A percentile compares a stretch with the other conserved stretches of the same genome.
Evolutionary conservation across 2,113 vertebrate genomes (phyloP).

Genomic region (Lathamus discolor): DNA sequence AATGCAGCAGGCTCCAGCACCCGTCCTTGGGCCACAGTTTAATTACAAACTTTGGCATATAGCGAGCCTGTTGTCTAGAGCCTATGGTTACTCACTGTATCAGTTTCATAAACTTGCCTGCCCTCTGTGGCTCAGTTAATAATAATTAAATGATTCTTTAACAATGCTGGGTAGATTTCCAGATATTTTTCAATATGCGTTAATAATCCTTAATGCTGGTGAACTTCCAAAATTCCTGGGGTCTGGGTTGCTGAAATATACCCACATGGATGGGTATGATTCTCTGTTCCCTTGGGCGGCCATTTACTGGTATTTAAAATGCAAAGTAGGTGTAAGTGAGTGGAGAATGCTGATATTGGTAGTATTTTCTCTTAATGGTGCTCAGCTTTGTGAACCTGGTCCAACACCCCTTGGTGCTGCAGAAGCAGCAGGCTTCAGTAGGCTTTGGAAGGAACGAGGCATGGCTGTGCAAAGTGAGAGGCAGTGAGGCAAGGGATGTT

Average conservation of each 20-base stretch:
- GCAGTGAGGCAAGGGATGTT: background rate
- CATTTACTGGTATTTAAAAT: conserved; percentile 53
- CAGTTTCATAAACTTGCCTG: conserved; percentile 43
- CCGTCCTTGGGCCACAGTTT: background rate
- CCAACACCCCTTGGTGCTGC: conserved; percentile 58
- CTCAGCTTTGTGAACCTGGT: conserved; percentile 34
- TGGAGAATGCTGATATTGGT: conserved; percentile 48
- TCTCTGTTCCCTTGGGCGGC: conserved; percentile 40
- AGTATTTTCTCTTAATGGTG: conserved; percentile 32
- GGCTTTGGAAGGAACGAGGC: conserved; percentile 5
- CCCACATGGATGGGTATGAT: conserved; percentile 43
- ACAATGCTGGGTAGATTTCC: conserved; percentile 52
- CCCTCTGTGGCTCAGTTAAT: conserved; percentile 58
- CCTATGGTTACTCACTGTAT: background rate
- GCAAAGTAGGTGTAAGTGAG: conserved; percentile 29
- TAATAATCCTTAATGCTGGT: conserved; percentile 44
- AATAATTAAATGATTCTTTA: conserved; percentile 60
- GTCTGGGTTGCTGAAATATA: conserved; percentile 23
- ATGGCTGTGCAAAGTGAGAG: conserved; percentile 11
- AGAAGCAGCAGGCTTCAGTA: background rate
- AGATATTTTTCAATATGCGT: conserved; percentile 46
- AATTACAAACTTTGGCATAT: conserved; percentile 17
- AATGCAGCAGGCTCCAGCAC: background rate
- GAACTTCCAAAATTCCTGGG: conserved; percentile 48
- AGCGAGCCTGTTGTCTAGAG: background rate